Evolutionary conservation across 2,888 invertebrate species (phyloP).

Genomic region (Periphyllus acericola): DNA sequence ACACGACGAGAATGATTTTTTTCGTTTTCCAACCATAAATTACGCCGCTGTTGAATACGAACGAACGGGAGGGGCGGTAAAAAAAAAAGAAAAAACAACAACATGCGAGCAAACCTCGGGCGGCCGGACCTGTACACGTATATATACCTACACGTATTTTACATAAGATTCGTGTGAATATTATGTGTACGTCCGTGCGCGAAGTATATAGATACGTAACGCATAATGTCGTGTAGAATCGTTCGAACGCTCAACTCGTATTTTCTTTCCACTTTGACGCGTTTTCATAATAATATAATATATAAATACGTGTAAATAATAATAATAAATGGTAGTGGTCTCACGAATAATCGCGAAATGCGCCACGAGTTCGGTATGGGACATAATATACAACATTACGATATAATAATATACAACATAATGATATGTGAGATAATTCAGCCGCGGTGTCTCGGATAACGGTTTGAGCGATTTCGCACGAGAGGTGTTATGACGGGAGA

Average conservation of each 20-base stretch:
- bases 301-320: too few relatives aligned
- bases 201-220: background rate
- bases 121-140: background rate
- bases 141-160: background rate
- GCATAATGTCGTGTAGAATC: background rate
- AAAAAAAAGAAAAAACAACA: background rate
- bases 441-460: background rate
- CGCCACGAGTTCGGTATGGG: too few relatives aligned
- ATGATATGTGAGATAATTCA: too few relatives aligned
- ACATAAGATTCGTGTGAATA: slow-evolving; percentile 22
- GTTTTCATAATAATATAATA: background rate
- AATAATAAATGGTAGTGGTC: too few relatives aligned
- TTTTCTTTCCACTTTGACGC: slow-evolving; percentile 3
- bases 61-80: background rate
- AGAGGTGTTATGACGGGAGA: slow-evolving; percentile 3
- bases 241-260: background rate
- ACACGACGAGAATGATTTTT: slow-evolving; percentile 46
- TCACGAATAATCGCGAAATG: too few relatives aligned
- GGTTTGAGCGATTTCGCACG: background rate
- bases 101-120: slow-evolving; percentile 43
- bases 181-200: background rate
- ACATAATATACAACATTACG: too few relatives aligned
- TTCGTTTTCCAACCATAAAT: slow-evolving; percentile 33
- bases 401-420: too few relatives aligned
- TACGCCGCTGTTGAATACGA: background rate